phyloP scores from a whole-genome alignment of 1,140 invertebrate genomes.

The Hesperophylax magnus region DNA sequence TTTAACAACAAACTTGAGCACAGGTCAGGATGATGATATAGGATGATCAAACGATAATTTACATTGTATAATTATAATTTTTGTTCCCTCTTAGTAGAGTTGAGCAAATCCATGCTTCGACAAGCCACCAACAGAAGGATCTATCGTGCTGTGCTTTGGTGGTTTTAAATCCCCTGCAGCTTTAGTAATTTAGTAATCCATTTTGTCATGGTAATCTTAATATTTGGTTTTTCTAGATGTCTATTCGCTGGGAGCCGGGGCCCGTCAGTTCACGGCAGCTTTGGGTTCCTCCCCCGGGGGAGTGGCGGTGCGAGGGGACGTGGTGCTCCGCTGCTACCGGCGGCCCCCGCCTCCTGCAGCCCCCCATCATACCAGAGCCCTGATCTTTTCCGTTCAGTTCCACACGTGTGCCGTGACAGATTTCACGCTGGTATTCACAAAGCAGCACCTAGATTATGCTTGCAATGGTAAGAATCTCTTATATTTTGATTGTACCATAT shows the following conservation, averaged over 20 bases:
- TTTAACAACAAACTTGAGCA: too few relatives aligned
- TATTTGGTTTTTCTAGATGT: slow-evolving; percentile 68
- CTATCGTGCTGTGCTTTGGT: too few relatives aligned
- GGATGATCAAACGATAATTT: too few relatives aligned
- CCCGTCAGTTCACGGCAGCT: slow-evolving; percentile 79
- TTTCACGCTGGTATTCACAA: slow-evolving; percentile 86
- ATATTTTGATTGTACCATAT: too few relatives aligned
- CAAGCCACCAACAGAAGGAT: too few relatives aligned
- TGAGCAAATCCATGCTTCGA: too few relatives aligned
- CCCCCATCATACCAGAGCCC: slow-evolving; percentile 53
- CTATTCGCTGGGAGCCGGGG: slow-evolving; percentile 78
- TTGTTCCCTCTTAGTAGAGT: too few relatives aligned
- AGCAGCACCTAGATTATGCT: slow-evolving; percentile 89
- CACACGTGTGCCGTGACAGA: slow-evolving; percentile 93
- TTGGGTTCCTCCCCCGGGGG: slow-evolving; percentile 74
- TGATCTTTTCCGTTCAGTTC: slow-evolving; percentile 87
- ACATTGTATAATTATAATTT: too few relatives aligned
- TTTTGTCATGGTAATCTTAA: too few relatives aligned
- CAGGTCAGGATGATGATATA: too few relatives aligned
- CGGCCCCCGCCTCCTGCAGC: slow-evolving; percentile 67
- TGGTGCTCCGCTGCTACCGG: slow-evolving; percentile 92
- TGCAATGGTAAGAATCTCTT: slow-evolving; percentile 74
- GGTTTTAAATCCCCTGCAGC: neutral
- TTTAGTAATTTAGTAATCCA: neutral
- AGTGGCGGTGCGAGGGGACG: slow-evolving; percentile 88